phyloP scores from a whole-genome alignment of 2,888 invertebrate genomes.

The Protodeltote pygarga region DNA sequence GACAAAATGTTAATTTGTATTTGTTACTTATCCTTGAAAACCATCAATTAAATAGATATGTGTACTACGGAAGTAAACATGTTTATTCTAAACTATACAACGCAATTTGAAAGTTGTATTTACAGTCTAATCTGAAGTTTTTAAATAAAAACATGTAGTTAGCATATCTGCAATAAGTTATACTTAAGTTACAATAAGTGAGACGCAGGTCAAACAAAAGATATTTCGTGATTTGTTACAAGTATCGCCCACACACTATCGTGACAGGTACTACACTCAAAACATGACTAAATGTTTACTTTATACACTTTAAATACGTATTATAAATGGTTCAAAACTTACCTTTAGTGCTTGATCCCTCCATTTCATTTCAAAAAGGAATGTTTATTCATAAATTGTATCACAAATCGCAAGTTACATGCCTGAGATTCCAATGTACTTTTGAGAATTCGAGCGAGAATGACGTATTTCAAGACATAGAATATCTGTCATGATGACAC shows the following conservation, averaged over 20 bases:
- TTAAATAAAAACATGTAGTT: not conserved
- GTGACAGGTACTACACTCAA: slow-evolving; percentile 63
- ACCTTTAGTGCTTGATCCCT: slow-evolving; percentile 73
- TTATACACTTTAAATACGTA: not conserved
- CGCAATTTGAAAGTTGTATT: not conserved
- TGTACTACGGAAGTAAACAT: slow-evolving; percentile 54
- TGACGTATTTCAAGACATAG: slow-evolving; percentile 46
- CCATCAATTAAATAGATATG: too few relatives aligned
- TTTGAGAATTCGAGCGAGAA: too few relatives aligned
- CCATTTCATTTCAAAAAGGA: slow-evolving; percentile 78
- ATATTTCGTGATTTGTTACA: slow-evolving; percentile 66
- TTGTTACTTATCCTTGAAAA: slow-evolving; percentile 46
- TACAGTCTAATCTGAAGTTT: not conserved
- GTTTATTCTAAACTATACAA: not conserved
- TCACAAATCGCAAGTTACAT: slow-evolving; percentile 50
- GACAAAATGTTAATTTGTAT: slow-evolving; percentile 11
- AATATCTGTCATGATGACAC: slow-evolving; percentile 42
- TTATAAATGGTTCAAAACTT: slow-evolving; percentile 34
- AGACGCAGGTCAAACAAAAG: slow-evolving; percentile 73
- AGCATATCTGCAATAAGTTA: slow-evolving; percentile 15
- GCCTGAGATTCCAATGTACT: slow-evolving; percentile 44
- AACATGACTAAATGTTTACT: slow-evolving; percentile 50
- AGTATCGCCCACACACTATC: slow-evolving; percentile 80
- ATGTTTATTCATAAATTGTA: slow-evolving; percentile 51
- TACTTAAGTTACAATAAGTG: slow-evolving; percentile 31